These are phyloP conservation scores for Vulpes lagopus DNA, from an alignment of 2,113 vertebrate genomes.

Conservation along the genomic window DNA sequence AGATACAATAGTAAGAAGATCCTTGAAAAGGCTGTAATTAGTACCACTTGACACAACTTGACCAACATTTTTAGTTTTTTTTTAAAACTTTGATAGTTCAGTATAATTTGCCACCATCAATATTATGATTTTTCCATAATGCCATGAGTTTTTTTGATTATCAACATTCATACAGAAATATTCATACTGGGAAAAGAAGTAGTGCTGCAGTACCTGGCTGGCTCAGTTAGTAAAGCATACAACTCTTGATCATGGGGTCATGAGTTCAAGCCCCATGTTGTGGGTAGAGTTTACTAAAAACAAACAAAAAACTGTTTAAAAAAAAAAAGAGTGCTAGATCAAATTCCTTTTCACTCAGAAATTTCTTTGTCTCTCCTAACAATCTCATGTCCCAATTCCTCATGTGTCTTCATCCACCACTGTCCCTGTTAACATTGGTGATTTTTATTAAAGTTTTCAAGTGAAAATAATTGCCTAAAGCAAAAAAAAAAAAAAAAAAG, in stretches of 20 bases:
- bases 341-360: slow-evolving; percentile 3
- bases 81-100: neutral
- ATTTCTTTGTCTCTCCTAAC: neutral
- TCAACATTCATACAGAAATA: neutral
- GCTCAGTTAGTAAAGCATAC: neutral
- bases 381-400: neutral
- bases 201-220: neutral
- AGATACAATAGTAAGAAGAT: neutral
- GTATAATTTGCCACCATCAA: neutral
- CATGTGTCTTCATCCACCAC: neutral
- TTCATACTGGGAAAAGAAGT: neutral
- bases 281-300: neutral
- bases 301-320: neutral
- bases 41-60: neutral
- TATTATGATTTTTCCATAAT: slow-evolving; percentile 44
- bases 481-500: neutral
- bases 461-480: neutral
- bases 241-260: neutral
- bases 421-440: neutral
- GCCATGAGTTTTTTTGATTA: neutral
- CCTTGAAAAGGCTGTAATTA: neutral
- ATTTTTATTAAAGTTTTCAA: slow-evolving; percentile 22
- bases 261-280: neutral
- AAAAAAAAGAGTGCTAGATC: neutral
- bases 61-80: neutral